Base-by-base conservation (phyloP, 2,888 invertebrate genomes). In the Crematogaster levior region DNA sequence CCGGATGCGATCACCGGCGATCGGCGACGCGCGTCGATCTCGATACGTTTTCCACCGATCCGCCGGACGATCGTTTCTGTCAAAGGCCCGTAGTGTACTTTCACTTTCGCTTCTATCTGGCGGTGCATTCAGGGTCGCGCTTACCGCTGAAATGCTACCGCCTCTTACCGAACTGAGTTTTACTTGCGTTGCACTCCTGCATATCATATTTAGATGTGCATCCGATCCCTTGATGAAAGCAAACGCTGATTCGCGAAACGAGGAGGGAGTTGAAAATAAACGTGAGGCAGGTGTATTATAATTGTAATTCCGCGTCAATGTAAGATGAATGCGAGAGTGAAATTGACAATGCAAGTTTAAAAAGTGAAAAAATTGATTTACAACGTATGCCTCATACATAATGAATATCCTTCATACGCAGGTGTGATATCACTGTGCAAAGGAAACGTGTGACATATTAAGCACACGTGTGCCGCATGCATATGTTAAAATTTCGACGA, bases 91-190 rank as follows among this genome's bases (percentile, higher is more conserved):
- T 12, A n/a, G 61, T n/a, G 34, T 53, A 79, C 77, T 79, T 79
- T 79, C 77, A 79, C 77, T 79, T 70, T 79, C 77, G 72, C 56
- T 70, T 43, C 56, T 56, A 79, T 79, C 56, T 56, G 53, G 15
- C 72, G 56, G 34, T 34, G 53, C 77, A 24, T 77, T 77, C 77
- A 77, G 70, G 77, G 43, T 43, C 77, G 75, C 37, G n/a, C 51
- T 65, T 65, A 27, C 51, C 68, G 51, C 70, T 75, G 40, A 77
- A 68, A 40, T 1, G 30, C 63, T 51, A 21, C 40, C 6, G 34
- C 10, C 51, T 51, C 30, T 43, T 60, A 21, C 9, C 27, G 53
- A 27, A 9, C 21, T 30, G 21, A 43, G 30, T 43, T 70, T 53
- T 56, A 12, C 27, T 9, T 9, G n/a, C n/a, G 74, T 65, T 27